phyloP scores from a whole-genome alignment of 1,140 invertebrate genomes.

The Pseudomyrmex pallidus region DNA sequence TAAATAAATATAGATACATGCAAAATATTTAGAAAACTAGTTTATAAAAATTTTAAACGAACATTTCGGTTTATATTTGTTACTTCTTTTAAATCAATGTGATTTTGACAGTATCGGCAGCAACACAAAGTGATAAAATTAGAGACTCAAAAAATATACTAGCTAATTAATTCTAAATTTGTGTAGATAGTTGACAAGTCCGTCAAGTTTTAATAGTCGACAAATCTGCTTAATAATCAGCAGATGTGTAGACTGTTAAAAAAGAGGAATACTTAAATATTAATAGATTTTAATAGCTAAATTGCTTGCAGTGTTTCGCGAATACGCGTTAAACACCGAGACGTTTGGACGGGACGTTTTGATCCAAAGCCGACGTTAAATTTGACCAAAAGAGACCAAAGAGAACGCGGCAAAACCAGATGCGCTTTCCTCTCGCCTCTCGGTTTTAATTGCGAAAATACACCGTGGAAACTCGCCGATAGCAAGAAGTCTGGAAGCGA shows the following conservation, averaged over 20 bases:
- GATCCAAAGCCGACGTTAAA: constrained; percentile 50
- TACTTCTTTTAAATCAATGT: too few relatives aligned
- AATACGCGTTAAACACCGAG: constrained; percentile 27
- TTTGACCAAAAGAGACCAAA: constrained; percentile 44
- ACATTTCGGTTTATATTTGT: too few relatives aligned
- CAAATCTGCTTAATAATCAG: too few relatives aligned
- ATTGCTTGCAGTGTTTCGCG: constrained; percentile 6
- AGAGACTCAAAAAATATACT: too few relatives aligned
- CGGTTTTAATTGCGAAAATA: constrained; percentile 58
- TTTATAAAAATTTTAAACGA: too few relatives aligned
- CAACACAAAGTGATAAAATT: too few relatives aligned
- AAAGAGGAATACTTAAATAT: too few relatives aligned
- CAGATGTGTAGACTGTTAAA: too few relatives aligned
- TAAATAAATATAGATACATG: background rate
- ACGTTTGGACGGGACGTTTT: constrained; percentile 51
- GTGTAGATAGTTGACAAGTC: too few relatives aligned
- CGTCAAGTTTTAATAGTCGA: too few relatives aligned
- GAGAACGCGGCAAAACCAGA: constrained; percentile 45
- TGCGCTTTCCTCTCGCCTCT: background rate
- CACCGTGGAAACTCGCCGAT: constrained; percentile 44
- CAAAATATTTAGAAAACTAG: background rate
- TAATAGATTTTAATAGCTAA: background rate
- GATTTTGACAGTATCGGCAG: too few relatives aligned
- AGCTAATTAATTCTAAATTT: too few relatives aligned
- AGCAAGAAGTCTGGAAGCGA: constrained; percentile 57